A percentile compares a stretch with the other conserved stretches of the same genome.
phyloP scores from a whole-genome alignment of 2,888 invertebrate genomes.

The Zele albiditarsus region DNA sequence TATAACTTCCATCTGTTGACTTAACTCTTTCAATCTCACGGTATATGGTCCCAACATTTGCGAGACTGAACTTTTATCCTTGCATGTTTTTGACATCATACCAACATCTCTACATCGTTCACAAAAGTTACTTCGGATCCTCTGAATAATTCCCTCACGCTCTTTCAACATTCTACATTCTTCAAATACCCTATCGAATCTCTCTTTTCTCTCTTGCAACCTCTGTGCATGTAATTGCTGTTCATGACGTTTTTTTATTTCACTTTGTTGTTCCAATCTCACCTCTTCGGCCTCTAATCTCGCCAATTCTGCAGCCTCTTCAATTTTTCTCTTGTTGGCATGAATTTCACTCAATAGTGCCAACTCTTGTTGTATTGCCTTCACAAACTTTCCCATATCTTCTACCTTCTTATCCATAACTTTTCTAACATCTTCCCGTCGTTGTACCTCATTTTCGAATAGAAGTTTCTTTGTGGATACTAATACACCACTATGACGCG shows the following conservation, averaged over 20 bases:
- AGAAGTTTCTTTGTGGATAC: conserved; percentile 68
- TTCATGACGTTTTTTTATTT: conserved; percentile 72
- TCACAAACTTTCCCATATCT: conserved; percentile 66
- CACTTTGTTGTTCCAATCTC: conserved; percentile 75
- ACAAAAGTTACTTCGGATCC: conserved; percentile 50
- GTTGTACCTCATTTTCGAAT: conserved; percentile 64
- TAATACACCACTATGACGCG: conserved; percentile 51
- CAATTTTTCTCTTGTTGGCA: conserved; percentile 62
- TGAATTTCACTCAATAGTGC: conserved; percentile 56
- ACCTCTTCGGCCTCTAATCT: conserved; percentile 76
- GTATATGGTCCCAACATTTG: conserved; percentile 54
- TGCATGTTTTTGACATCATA: conserved; percentile 55
- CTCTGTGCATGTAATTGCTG: conserved; percentile 61
- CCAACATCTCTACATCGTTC: conserved; percentile 59
- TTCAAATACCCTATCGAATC: conserved; percentile 59
- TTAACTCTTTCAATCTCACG: conserved; percentile 66
- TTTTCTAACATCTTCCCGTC: conserved; percentile 66
- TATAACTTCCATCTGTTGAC: conserved; percentile 62
- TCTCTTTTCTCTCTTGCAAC: conserved; percentile 57
- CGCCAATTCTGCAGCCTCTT: conserved; percentile 70
- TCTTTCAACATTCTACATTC: conserved; percentile 70
- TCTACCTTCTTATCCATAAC: conserved; percentile 66
- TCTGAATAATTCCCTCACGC: conserved; percentile 70
- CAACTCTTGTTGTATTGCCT: conserved; percentile 66
- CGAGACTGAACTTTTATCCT: conserved; percentile 58